Conservation (phyloP, 2,888 invertebrate species). For the Troilus luridus region DNA sequence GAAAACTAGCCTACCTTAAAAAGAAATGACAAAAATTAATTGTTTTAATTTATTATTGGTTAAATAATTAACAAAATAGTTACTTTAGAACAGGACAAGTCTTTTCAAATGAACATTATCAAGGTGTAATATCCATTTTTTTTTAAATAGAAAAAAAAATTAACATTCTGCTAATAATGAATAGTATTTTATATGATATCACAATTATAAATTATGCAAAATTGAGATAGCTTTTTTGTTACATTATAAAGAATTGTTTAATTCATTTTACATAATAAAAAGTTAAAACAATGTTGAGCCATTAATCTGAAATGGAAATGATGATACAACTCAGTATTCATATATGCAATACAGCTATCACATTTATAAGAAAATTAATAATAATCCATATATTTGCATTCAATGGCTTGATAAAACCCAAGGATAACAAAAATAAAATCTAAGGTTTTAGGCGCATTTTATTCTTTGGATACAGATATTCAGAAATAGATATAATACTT, state of each 20-base stretch:
- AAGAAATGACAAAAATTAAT: no score
- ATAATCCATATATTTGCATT: neutral
- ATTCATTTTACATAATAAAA: no score
- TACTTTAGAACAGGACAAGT: no score
- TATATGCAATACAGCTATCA: neutral
- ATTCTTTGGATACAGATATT: neutral
- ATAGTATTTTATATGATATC: neutral
- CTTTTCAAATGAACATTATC: no score
- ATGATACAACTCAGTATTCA: neutral
- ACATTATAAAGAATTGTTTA: no score
- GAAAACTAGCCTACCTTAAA: no score
- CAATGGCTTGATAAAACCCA: neutral
- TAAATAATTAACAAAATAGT: no score
- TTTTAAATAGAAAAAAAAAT: neutral
- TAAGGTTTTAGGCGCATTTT: neutral
- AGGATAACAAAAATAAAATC: slow-evolving; percentile 12
- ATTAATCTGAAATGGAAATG: neutral
- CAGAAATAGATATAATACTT: neutral
- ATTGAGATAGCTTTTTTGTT: neutral
- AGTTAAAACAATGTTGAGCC: neutral
- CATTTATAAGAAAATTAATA: neutral
- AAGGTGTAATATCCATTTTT: no score
- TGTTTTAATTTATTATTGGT: no score
- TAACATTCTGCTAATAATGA: neutral
- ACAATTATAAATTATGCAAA: neutral